Evolutionary conservation across 1,140 invertebrate species (phyloP), one percentile per base, ranked within the genome.

Genomic region (Drusus annulatus): DNA sequence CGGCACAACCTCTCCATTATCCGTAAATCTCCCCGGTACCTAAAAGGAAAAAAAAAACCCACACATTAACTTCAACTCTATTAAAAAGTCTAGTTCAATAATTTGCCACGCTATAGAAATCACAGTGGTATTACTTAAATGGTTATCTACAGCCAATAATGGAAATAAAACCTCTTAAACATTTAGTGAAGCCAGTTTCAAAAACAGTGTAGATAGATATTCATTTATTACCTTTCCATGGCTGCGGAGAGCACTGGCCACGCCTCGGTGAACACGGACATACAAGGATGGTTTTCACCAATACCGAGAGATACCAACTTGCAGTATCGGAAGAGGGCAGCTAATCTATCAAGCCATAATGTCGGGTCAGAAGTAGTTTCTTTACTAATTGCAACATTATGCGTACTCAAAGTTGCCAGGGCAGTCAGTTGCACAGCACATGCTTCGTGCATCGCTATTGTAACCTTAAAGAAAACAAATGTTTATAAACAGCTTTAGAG

Each of bases 1-100:
- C 98, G 92, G 87, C 98, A 98, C 86, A 94, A 94, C 81, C 96
- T 92, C 89, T 99, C 98, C 92, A 98, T 97, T 17, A 98, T 93
- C 79, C 96, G 91, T 15, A 93, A 85, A 88, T 98, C 96, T n/a
- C 89, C 87, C 87, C 95, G 93, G 89, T 96, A 98, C 85, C 92
- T 94, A 79, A 89, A 86, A 28, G 25, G 5, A 5, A 28, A 28
- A 28, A 28, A 28, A 28, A 28, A 28, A 28, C 25, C 5, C 2
- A 28, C 5, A 28, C n/a, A n/a, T n/a, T n/a, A n/a, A n/a, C n/a
- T n/a, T n/a, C n/a, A n/a, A n/a, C n/a, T n/a, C n/a, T n/a, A n/a
- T 45, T 45, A 45, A 45, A 45, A 45, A 45, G 2, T 45, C 8
- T 45, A 8, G 36, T 8, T 45, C 7, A 2, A 36, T 13, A 13